A percentile compares a stretch with the other conserved stretches of the same genome.
Evolutionary conservation across 64 coral and sea anemone species (phyloP).

Genomic region (Montipora cactus): DNA sequence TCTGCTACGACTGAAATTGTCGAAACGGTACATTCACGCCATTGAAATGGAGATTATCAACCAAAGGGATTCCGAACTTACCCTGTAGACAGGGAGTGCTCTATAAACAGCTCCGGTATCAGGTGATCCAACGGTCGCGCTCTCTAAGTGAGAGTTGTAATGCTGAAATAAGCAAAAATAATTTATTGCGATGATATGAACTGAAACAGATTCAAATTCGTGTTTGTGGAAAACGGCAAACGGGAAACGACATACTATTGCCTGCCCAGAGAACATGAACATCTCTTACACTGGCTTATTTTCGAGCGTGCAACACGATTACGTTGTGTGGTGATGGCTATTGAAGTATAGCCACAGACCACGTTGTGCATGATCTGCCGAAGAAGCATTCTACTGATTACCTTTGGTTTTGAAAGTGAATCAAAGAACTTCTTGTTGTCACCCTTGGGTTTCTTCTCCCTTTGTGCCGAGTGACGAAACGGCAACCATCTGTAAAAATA

Average conservation of each 20-base stretch:
- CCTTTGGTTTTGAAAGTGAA: slow-evolving; percentile 97
- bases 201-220: no score
- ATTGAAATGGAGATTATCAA: not conserved
- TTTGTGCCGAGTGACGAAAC: slow-evolving; percentile 93
- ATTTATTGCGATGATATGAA: no score
- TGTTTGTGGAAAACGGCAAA: no score
- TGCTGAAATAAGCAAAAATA: slow-evolving; percentile 52
- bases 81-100: slow-evolving; percentile 93
- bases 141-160: slow-evolving; percentile 95
- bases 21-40: no score
- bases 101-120: slow-evolving; percentile 93
- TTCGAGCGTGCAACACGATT: no score
- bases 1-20: no score
- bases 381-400: slow-evolving; percentile 6
- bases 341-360: no score
- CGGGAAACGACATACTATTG: no score
- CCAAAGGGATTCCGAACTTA: slow-evolving; percentile 9
- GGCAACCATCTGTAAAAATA: slow-evolving; percentile 79
- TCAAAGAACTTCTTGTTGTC: slow-evolving; percentile 98
- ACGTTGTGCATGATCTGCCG: no score
- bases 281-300: no score
- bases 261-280: no score
- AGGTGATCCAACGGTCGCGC: slow-evolving; percentile 74
- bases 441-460: slow-evolving; percentile 75
- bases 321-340: no score